These are phyloP conservation scores for Nilaparvata lugens DNA, from an alignment of 1,140 invertebrate species.

Conservation along the genomic window DNA sequence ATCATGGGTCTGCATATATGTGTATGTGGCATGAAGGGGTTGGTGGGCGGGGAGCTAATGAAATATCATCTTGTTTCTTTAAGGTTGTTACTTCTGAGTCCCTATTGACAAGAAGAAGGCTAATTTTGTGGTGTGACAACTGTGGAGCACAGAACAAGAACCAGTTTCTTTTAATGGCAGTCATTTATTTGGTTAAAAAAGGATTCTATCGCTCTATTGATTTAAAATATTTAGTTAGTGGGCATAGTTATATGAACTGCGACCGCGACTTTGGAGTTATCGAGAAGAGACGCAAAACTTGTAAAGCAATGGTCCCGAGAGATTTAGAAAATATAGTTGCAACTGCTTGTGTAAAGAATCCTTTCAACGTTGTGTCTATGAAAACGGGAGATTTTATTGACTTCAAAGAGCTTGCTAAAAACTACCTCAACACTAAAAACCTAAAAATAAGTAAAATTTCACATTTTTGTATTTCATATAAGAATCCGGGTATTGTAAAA, in stretches of 20 bases:
- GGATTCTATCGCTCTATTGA: too few relatives aligned
- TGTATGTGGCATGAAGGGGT: too few relatives aligned
- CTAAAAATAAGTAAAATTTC: constrained; percentile 13
- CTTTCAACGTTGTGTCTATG: constrained; percentile 8
- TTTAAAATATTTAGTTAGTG: too few relatives aligned
- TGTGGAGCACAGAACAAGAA: too few relatives aligned
- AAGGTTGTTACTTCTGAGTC: too few relatives aligned
- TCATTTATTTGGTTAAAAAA: constrained; percentile 3
- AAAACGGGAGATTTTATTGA: constrained; percentile 13
- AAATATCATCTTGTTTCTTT: too few relatives aligned
- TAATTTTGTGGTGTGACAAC: too few relatives aligned
- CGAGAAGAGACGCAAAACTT: constrained; percentile 18
- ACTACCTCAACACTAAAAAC: constrained; percentile 13
- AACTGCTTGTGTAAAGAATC: constrained; percentile 9
- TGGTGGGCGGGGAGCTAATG: too few relatives aligned
- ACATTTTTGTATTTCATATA: constrained; percentile 13
- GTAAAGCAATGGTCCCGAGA: constrained; percentile 12
- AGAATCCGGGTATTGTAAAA: constrained; percentile 10
- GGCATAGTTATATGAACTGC: too few relatives aligned
- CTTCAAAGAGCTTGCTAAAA: constrained; percentile 16
- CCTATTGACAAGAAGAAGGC: too few relatives aligned
- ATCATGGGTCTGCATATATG: too few relatives aligned
- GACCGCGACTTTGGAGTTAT: too few relatives aligned
- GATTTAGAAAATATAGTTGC: constrained; percentile 12
- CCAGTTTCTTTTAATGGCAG: constrained; percentile 5